Conservation (phyloP, 2,888 invertebrate genomes). For the Limnephilus marmoratus region DNA sequence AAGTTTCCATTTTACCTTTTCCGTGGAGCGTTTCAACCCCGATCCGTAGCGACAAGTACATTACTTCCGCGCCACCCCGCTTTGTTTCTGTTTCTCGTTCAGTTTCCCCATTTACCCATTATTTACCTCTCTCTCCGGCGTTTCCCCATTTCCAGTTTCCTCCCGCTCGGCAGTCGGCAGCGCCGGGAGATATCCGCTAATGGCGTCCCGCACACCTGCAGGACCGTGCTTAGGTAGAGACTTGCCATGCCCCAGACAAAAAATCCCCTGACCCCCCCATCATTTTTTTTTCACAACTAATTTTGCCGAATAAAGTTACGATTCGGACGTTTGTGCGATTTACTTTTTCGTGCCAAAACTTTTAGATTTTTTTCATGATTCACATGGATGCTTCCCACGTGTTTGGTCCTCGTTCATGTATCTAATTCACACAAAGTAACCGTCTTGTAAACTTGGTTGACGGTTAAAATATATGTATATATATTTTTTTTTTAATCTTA, state of each 20-base stretch:
- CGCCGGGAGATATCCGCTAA: slow-evolving; percentile 17
- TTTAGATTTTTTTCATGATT: too few species aligned
- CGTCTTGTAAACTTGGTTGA: too few species aligned
- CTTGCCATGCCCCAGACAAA: neutral
- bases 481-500: too few species aligned
- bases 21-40: slow-evolving; percentile 4
- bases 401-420: too few species aligned
- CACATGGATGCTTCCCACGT: too few species aligned
- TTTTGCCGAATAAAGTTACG: too few species aligned
- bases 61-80: slow-evolving; percentile 16
- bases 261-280: neutral
- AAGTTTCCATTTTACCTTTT: slow-evolving; percentile 35
- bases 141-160: neutral
- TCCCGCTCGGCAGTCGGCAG: neutral
- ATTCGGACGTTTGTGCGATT: too few species aligned
- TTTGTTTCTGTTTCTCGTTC: slow-evolving; percentile 25
- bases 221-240: neutral
- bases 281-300: too few species aligned
- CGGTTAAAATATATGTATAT: too few species aligned
- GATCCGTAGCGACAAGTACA: slow-evolving; percentile 46
- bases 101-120: slow-evolving; percentile 19
- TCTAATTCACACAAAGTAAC: too few species aligned
- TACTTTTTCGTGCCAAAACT: too few species aligned
- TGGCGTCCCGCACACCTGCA: slow-evolving; percentile 14
- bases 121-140: neutral